Percentiles rank a stretch among this genome's conserved stretches.
These are phyloP conservation scores for Lordiphosa andalusiaca DNA, from an alignment of 2,888 invertebrate species.

Conservation along the genomic window DNA sequence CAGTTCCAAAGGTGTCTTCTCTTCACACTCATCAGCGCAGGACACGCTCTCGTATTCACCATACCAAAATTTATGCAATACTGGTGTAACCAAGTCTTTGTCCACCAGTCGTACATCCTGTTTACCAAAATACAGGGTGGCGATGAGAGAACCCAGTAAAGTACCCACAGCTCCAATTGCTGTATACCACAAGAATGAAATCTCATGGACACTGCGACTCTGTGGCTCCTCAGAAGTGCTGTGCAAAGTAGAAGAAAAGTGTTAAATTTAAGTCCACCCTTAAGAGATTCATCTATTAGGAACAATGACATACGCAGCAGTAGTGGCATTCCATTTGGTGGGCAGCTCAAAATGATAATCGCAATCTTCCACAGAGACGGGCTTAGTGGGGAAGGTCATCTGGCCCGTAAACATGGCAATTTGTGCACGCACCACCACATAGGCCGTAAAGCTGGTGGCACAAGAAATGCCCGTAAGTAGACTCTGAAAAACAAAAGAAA, in stretches of 20 bases:
- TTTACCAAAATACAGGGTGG: conserved; percentile 82
- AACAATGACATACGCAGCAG: conserved; percentile 35
- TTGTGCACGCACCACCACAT: conserved; percentile 86
- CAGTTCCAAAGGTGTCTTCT: conserved; percentile 16
- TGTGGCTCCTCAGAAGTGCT: conserved; percentile 16
- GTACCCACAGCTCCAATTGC: conserved; percentile 84
- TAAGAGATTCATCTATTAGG: neutral
- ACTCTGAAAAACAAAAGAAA: conserved; percentile 81
- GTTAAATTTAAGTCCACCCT: neutral
- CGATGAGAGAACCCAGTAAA: conserved; percentile 82
- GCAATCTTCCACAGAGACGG: conserved; percentile 63
- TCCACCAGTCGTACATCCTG: conserved; percentile 82
- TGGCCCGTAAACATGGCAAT: conserved; percentile 84
- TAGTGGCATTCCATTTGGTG: conserved; percentile 37
- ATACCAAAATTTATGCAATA: conserved; percentile 81
- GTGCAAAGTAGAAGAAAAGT: neutral
- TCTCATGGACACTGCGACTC: conserved; percentile 80
- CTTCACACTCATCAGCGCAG: conserved; percentile 10
- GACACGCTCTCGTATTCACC: conserved; percentile 66
- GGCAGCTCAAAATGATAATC: conserved; percentile 47
- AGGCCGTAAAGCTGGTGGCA: conserved; percentile 84
- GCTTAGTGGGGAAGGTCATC: conserved; percentile 75
- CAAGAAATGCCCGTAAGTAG: conserved; percentile 85
- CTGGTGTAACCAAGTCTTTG: conserved; percentile 84
- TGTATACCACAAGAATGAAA: conserved; percentile 88